Evolutionary conservation across 2,888 invertebrate genomes (phyloP).

Genomic region (Chloromyia formosa): DNA sequence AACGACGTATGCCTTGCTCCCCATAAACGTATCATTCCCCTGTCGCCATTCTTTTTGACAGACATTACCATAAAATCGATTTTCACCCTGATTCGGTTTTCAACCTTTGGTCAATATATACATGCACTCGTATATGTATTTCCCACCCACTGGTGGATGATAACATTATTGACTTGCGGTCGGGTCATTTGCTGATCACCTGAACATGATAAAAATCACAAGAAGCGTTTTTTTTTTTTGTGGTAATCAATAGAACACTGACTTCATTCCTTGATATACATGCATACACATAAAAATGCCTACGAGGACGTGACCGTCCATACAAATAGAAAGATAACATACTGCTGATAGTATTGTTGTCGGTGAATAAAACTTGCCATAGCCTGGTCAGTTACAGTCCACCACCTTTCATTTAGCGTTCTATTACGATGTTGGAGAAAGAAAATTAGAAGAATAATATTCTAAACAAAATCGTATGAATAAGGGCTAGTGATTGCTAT

Average conservation of each 20-base stretch:
- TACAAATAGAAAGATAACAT: no score
- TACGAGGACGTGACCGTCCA: no score
- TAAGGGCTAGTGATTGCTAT: no score
- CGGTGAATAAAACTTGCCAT: not conserved
- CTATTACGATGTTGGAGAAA: no score
- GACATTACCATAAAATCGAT: conserved; percentile 3
- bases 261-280: conserved; percentile 1
- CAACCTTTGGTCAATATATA: conserved; percentile 20
- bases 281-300: no score
- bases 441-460: no score
- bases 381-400: not conserved
- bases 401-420: no score
- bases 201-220: conserved; percentile 23
- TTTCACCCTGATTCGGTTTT: conserved; percentile 27
- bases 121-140: not conserved
- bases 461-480: no score
- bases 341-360: no score
- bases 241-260: conserved; percentile 39
- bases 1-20: not conserved
- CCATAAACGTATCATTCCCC: not conserved
- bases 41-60: not conserved
- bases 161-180: conserved; percentile 16
- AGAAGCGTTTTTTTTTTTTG: not conserved
- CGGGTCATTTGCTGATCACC: conserved; percentile 31
- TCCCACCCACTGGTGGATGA: not conserved